These are phyloP conservation scores for Plotosus lineatus DNA, from an alignment of 2,113 vertebrate genomes.

Conservation along the genomic window DNA sequence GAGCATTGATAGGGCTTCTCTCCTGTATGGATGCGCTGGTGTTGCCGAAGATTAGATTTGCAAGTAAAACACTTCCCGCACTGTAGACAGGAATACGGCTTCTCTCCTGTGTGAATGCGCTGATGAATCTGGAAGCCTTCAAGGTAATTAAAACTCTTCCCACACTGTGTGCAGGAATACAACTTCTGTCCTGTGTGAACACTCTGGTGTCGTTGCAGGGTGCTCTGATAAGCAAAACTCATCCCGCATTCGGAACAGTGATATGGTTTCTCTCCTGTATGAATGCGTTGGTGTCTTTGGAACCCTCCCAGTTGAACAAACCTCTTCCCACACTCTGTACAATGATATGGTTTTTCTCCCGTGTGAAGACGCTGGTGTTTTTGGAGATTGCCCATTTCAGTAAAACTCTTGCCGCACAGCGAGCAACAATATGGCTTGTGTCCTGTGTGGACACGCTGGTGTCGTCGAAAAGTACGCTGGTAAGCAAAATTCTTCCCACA, in stretches of 20 bases:
- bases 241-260: neutral
- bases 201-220: conserved; percentile 14
- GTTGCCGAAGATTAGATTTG: conserved; percentile 12
- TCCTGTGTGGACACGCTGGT: conserved; percentile 6
- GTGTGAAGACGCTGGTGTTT: conserved; percentile 23
- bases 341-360: neutral
- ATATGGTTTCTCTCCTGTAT: conserved; percentile 16
- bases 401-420: conserved; percentile 12
- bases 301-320: conserved; percentile 9
- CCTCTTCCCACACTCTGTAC: neutral
- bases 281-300: conserved; percentile 22
- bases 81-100: neutral
- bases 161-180: conserved; percentile 17
- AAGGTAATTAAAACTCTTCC: conserved; percentile 16
- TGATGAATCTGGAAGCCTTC: conserved; percentile 24
- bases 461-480: conserved; percentile 11
- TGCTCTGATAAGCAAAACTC: conserved; percentile 24
- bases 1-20: neutral
- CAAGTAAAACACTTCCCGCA: conserved; percentile 10
- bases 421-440: conserved; percentile 18
- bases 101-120: conserved; percentile 20
- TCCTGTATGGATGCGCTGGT: conserved; percentile 12
- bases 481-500: conserved; percentile 18
- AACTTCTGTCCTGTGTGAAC: conserved; percentile 21
- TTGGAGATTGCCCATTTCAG: conserved; percentile 14